Conservation (phyloP, 2,113 vertebrate species). For the Setophaga coronata region DNA sequence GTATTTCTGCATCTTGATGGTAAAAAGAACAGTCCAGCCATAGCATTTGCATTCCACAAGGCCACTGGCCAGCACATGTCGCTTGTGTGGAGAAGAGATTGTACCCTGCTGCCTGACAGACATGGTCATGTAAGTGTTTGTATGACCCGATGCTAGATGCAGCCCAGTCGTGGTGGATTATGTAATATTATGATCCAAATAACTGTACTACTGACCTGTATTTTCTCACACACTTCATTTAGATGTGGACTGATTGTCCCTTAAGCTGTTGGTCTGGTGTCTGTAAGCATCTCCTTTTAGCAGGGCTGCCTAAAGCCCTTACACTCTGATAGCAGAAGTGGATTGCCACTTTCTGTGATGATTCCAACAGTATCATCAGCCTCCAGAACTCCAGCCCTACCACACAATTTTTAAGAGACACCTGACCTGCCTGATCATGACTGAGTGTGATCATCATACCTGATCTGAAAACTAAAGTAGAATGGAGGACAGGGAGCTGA, state of each 20-base stretch:
- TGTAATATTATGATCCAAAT: neutral
- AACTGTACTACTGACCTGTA: neutral
- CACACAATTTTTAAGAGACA: neutral
- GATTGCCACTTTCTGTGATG: neutral
- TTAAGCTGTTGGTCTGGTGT: neutral
- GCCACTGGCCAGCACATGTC: rapidly evolving
- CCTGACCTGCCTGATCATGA: neutral
- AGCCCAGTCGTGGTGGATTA: neutral
- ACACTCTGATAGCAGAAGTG: neutral
- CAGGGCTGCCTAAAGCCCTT: neutral
- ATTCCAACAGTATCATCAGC: neutral
- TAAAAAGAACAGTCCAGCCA: neutral
- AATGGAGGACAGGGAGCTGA: neutral
- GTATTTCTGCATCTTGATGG: neutral
- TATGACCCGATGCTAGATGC: neutral
- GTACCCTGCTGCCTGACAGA: neutral
- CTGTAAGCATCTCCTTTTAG: neutral
- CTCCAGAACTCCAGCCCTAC: neutral
- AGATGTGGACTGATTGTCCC: neutral
- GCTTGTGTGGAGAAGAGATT: neutral
- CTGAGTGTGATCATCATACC: neutral
- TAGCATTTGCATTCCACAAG: neutral
- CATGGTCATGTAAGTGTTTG: neutral
- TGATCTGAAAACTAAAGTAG: neutral
- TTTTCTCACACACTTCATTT: neutral